Base-by-base conservation (phyloP, 2,113 vertebrate species). In the Anarrhichthys ocellatus region DNA sequence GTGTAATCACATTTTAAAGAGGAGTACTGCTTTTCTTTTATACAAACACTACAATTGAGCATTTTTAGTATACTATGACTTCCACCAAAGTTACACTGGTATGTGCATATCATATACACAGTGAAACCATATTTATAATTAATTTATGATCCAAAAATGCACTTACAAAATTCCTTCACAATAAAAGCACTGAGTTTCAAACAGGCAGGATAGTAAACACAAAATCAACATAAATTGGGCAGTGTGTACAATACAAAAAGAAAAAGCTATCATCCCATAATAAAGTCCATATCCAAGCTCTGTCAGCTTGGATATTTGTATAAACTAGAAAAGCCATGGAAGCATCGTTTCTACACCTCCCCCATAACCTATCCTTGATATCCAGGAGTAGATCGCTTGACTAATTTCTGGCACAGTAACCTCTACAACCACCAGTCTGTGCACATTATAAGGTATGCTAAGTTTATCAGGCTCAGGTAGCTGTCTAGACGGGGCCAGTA, bases 391-490 rank as follows among this genome's bases (percentile, higher is more conserved):
- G 9, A 61, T 40, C 2, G 2, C 50, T 20, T 8, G 22, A 54
- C 22, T n/a, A 3, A n/a, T 52, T 52, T n/a, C 20, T 20, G 62
- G 56, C 58, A 66, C 15, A 29, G 64, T 46, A 46, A 20, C 6
- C 54, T 46, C 56, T 81, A 27, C 15, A 5, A 62, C 54, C n/a
- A 2, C 7, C 20, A 18, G 22, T 17, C 1, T 50, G 44, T 29
- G 52, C 11, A n/a, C 64, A 74, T 52, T 69, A 1, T 73, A 34
- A 87, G 27, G 22, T 52, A 34, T 59, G 71, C 66, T 29, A 71
- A 18, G 72, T 87, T 87, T 73, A 85, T 80, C 72, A 89, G 40
- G 29, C 50, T 24, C 62, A 77, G 80, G 82, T 85, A 73, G 56
- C 80, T 42, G 54, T 82, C 73, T 67, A 38, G 29, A 42, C 67